Percentiles rank a stretch among this genome's conserved stretches.
Conservation (phyloP, 2,113 vertebrate species). For the Percina caprodes region DNA sequence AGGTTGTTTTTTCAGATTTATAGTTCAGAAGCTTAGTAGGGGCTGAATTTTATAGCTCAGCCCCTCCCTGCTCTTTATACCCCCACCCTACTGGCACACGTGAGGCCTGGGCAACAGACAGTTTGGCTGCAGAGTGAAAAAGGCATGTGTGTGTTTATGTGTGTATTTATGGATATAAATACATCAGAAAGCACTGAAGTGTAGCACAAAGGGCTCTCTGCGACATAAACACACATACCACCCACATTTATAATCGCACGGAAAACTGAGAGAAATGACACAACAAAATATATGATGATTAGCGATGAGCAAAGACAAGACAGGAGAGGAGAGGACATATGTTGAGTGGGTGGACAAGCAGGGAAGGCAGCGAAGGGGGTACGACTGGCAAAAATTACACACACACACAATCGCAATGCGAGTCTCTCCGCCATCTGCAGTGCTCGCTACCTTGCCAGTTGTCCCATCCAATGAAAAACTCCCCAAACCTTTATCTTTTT, state of each 20-base stretch:
- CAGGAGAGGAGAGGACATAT: slow-evolving; percentile 70
- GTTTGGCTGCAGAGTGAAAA: slow-evolving; percentile 71
- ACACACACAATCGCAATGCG: slow-evolving; percentile 41
- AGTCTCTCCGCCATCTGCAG: slow-evolving; percentile 77
- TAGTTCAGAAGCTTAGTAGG: slow-evolving; percentile 53
- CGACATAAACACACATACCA: slow-evolving; percentile 38
- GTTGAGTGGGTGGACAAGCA: slow-evolving; percentile 80
- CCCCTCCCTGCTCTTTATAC: slow-evolving; percentile 60
- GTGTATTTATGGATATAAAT: slow-evolving; percentile 73
- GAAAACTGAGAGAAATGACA: slow-evolving; percentile 41
- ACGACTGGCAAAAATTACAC: slow-evolving; percentile 65
- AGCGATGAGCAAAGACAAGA: slow-evolving; percentile 39
- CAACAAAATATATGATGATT: slow-evolving; percentile 48
- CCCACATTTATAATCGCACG: slow-evolving; percentile 28
- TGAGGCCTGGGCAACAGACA: slow-evolving; percentile 63
- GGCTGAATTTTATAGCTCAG: slow-evolving; percentile 53
- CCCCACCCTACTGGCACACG: slow-evolving; percentile 56
- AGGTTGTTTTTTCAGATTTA: slow-evolving; percentile 38
- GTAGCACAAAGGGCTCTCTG: slow-evolving; percentile 54
- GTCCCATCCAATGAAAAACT: slow-evolving; percentile 53
- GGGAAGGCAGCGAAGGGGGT: slow-evolving; percentile 66
- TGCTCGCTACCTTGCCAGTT: slow-evolving; percentile 65
- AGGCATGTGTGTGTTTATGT: slow-evolving; percentile 42
- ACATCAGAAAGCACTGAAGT: slow-evolving; percentile 68
- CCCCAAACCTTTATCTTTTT: not conserved